These are phyloP conservation scores for Leptinotarsa rubiginosa DNA, from an alignment of 2,888 invertebrate species.

Conservation along the genomic window DNA sequence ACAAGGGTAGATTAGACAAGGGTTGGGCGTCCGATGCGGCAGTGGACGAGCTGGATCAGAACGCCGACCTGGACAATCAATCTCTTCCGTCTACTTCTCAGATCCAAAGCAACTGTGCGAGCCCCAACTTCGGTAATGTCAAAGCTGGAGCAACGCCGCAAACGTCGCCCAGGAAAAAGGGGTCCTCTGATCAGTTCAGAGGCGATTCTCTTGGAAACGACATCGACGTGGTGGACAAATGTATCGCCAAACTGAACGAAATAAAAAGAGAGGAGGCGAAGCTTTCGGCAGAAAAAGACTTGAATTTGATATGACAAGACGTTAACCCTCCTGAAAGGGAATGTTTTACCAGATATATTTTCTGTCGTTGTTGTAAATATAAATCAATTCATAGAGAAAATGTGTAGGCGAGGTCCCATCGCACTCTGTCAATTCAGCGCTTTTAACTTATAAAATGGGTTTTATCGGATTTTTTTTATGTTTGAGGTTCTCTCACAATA, in stretches of 20 bases:
- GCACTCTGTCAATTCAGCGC: slow-evolving; percentile 31
- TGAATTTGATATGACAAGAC: slow-evolving; percentile 64
- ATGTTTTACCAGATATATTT: slow-evolving; percentile 64
- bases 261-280: slow-evolving; percentile 55
- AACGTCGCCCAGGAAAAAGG: slow-evolving; percentile 26
- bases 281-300: slow-evolving; percentile 52
- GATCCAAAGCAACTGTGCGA: slow-evolving; percentile 59
- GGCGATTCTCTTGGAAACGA: slow-evolving; percentile 45
- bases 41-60: slow-evolving; percentile 51
- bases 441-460: slow-evolving; percentile 10
- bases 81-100: slow-evolving; percentile 63
- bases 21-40: slow-evolving; percentile 60
- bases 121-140: slow-evolving; percentile 51
- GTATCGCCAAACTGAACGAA: slow-evolving; percentile 53
- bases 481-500: not conserved
- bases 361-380: slow-evolving; percentile 67
- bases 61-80: slow-evolving; percentile 56
- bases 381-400: slow-evolving; percentile 62
- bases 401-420: slow-evolving; percentile 56
- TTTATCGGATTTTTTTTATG: not conserved
- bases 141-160: slow-evolving; percentile 20
- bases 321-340: slow-evolving; percentile 61
- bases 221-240: slow-evolving; percentile 48
- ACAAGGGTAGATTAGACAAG: slow-evolving; percentile 57
- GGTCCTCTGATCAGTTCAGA: slow-evolving; percentile 37